Evolutionary conservation across 2,888 invertebrate genomes (phyloP), one percentile per base, ranked within the genome.

Genomic region (Clusia tigrina): DNA sequence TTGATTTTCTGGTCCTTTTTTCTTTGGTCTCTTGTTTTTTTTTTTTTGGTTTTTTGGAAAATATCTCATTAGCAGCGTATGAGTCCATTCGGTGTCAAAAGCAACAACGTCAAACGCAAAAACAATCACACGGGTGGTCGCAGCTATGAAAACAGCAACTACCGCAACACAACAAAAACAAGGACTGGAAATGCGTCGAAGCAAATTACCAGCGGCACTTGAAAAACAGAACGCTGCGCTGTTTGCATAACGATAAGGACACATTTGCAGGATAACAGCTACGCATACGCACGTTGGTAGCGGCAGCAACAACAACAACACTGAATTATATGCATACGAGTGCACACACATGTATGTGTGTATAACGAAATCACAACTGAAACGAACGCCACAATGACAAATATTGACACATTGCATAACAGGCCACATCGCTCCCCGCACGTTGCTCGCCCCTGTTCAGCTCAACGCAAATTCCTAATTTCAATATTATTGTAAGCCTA

Each of bases 401-500:
- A 74, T 73, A 74, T 74, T 74, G 69, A 71, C 74, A 56, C 56
- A 32, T n/a, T 22, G 56, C 25, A 48, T 6, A 15, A 22, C 54
- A 37, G 3, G 37, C 18, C n/a, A 25, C 26, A 15, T 3, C 24
- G 20, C 48, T 24, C 18, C 15, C 48, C 25, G 17, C 37, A 12
- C 24, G 48, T 51, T 54, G 59, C 20, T 12, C 12, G 18, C 2
- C n/a, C n/a, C n/a, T n/a, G n/a, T n/a, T 18, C 54, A 26, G 26
- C 54, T n/a, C n/a, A 20, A 22, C 22, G 37, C 71, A 71, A 71
- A 70, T 63, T 61, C 71, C 67, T 69, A 76, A 74, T 74, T 77
- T 74, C 78, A 77, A 78, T 78, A 78, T 78, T 78, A 72, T 77
- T 78, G 74, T 70, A 78, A 77, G 76, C 76, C 78, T 78, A 78